Percentiles rank a stretch among this genome's conserved stretches.
phyloP scores from a whole-genome alignment of 2,797 vertebrate genomes.

The Gobionotothen gibberifrons region DNA sequence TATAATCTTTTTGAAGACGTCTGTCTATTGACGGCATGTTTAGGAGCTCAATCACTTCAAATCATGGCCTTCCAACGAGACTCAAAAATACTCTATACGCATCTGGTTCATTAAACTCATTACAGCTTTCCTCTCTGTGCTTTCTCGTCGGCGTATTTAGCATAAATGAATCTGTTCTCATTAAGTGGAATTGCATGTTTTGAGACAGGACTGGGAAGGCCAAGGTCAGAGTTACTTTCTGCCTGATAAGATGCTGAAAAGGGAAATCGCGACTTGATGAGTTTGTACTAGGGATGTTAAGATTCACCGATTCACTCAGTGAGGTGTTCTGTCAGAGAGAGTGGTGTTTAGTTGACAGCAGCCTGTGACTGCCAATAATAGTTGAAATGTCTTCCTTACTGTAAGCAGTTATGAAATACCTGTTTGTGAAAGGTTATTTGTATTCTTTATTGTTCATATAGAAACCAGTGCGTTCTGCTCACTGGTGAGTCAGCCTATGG shows the following conservation, averaged over 20 bases:
- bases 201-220: conserved; percentile 46
- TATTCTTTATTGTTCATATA: too few species aligned
- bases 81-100: conserved; percentile 71
- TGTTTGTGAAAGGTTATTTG: too few species aligned
- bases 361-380: too few species aligned
- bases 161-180: conserved; percentile 75
- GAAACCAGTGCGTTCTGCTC: too few species aligned
- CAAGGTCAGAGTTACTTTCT: conserved; percentile 54
- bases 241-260: conserved; percentile 26
- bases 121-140: conserved; percentile 42
- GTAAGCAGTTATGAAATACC: too few species aligned
- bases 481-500: too few species aligned
- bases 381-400: too few species aligned
- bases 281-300: too few species aligned
- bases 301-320: too few species aligned
- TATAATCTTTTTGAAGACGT: conserved; percentile 31
- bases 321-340: too few species aligned
- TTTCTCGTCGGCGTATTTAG: conserved; percentile 64
- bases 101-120: conserved; percentile 79
- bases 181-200: conserved; percentile 67
- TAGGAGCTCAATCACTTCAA: conserved; percentile 76
- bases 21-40: conserved; percentile 46
- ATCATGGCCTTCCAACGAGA: conserved; percentile 69
- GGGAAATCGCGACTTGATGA: not conserved
- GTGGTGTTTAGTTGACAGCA: too few species aligned